Evolutionary conservation across 1,140 invertebrate genomes (phyloP).

Genomic region (Pomacea maculata): DNA sequence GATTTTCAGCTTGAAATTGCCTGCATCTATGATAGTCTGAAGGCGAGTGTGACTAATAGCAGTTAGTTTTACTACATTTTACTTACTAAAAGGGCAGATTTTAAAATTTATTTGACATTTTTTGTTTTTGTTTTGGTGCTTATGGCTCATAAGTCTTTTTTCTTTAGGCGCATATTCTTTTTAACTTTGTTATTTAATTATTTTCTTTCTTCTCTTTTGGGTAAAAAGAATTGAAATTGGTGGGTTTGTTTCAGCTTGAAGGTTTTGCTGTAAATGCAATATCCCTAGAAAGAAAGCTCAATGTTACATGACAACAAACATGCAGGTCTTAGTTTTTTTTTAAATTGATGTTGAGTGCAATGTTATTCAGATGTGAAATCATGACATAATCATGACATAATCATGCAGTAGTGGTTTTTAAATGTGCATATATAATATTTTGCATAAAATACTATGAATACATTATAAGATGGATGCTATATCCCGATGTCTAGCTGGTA

Average conservation of each 20-base stretch:
- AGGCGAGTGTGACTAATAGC: background rate
- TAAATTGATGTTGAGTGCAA: background rate
- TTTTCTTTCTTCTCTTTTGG: background rate
- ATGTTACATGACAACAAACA: background rate
- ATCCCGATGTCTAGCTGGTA: too few relatives aligned
- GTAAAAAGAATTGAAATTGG: background rate
- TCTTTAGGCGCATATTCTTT: background rate
- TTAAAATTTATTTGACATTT: background rate
- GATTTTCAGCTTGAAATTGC: background rate
- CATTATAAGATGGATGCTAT: too few relatives aligned
- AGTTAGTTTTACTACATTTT: background rate
- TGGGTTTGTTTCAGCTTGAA: background rate
- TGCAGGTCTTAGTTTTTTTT: background rate
- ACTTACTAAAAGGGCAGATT: background rate
- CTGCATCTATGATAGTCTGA: background rate
- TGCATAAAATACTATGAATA: too few relatives aligned
- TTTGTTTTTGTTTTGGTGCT: background rate
- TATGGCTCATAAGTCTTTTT: background rate
- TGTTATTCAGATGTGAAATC: too few relatives aligned
- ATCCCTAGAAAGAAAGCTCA: background rate
- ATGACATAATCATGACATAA: too few relatives aligned
- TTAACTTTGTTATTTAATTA: background rate
- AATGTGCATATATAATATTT: too few relatives aligned
- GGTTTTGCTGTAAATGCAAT: background rate
- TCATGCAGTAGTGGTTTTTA: too few relatives aligned